Conservation (phyloP, 2,797 vertebrate genomes). For the Pygocentrus nattereri region DNA sequence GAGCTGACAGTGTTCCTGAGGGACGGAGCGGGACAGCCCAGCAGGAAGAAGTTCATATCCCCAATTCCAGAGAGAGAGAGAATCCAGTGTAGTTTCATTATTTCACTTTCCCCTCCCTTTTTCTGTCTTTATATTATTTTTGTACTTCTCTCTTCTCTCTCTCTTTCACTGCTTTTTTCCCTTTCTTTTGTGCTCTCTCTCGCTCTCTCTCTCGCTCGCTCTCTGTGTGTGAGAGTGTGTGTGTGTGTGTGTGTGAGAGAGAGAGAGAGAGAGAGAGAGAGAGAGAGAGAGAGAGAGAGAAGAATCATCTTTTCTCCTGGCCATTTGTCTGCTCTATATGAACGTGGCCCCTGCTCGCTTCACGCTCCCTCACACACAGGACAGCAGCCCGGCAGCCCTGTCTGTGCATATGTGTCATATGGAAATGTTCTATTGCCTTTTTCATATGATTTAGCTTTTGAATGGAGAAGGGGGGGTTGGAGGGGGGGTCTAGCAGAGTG, state of each 20-base stretch:
- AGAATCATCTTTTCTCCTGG: constrained; percentile 65
- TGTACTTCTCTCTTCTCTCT: not conserved
- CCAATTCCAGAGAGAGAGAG: constrained; percentile 52
- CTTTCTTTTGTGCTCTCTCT: not conserved
- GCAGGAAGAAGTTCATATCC: constrained; percentile 60
- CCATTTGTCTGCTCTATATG: constrained; percentile 58
- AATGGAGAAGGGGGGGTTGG: constrained; percentile 53
- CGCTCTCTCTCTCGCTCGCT: constrained; percentile 36
- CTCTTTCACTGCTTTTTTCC: not conserved
- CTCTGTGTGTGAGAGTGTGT: constrained; percentile 4
- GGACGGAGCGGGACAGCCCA: constrained; percentile 56
- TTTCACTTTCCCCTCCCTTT: not conserved
- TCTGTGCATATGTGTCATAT: constrained; percentile 57
- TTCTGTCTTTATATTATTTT: not conserved
- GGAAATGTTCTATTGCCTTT: constrained; percentile 58
- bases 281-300: constrained; percentile 36
- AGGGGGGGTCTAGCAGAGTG: constrained; percentile 19
- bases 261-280: constrained; percentile 36
- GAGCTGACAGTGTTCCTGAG: constrained; percentile 72
- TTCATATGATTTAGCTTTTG: constrained; percentile 60
- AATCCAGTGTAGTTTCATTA: constrained; percentile 11
- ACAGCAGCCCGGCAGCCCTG: constrained; percentile 53
- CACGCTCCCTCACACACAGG: constrained; percentile 48
- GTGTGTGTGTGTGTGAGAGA: too few species aligned
- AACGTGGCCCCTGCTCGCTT: constrained; percentile 43